phyloP scores from a whole-genome alignment of 2,113 vertebrate genomes.

The Columba janthina region DNA sequence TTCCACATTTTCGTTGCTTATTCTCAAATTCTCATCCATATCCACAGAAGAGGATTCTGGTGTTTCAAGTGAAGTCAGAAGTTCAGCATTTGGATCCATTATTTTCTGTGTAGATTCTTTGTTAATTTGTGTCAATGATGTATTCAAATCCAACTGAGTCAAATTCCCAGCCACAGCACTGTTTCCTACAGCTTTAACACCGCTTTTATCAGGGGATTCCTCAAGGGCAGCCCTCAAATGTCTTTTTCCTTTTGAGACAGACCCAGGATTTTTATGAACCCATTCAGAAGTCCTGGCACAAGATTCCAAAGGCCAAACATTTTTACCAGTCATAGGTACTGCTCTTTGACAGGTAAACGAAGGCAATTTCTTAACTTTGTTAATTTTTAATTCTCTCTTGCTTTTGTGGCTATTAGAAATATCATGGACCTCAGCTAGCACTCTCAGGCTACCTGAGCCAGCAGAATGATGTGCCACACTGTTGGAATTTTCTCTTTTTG shows the following conservation, averaged over 20 bases:
- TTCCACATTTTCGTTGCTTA: constrained; percentile 1
- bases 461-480: not conserved
- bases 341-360: constrained; percentile 65
- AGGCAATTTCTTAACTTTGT: constrained; percentile 10
- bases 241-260: constrained; percentile 7
- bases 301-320: constrained; percentile 71
- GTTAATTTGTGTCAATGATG: not conserved
- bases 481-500: constrained; percentile 18
- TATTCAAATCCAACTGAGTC: not conserved
- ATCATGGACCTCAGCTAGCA: not conserved
- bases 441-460: not conserved
- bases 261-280: constrained; percentile 31
- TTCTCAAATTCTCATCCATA: not conserved
- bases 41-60: not conserved
- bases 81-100: not conserved
- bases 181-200: not conserved
- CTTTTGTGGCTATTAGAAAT: not conserved
- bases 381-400: not conserved
- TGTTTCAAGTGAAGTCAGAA: constrained; percentile 11
- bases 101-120: not conserved
- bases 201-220: constrained; percentile 3
- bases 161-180: not conserved
- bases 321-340: constrained; percentile 76
- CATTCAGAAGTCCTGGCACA: constrained; percentile 75
- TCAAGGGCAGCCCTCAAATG: not conserved